Percentiles rank a stretch among this genome's conserved stretches.
Evolutionary conservation across 1,140 invertebrate species (phyloP).

Genomic region (Radopholus similis): DNA sequence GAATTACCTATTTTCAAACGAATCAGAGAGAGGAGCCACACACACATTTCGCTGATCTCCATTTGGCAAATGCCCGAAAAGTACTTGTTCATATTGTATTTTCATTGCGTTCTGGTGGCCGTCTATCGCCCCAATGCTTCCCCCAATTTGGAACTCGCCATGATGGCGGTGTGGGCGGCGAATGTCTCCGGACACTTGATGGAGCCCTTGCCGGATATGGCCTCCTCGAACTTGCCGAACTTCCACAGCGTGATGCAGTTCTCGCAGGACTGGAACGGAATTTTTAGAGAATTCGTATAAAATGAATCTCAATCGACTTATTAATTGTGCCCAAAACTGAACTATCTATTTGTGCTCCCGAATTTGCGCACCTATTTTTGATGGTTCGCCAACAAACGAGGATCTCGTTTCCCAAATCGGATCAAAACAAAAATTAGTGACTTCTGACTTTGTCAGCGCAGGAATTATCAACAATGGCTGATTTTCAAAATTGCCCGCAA

Average conservation of each 20-base stretch:
- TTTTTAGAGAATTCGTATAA: too few species aligned
- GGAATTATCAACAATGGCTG: neutral
- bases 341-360: neutral
- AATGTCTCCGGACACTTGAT: constrained; percentile 31
- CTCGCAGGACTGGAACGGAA: constrained; percentile 40
- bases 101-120: too few species aligned
- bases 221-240: constrained; percentile 36
- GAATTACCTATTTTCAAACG: neutral
- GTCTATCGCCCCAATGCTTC: neutral
- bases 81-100: neutral
- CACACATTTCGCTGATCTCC: neutral
- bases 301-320: neutral
- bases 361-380: neutral
- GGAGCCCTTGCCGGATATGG: constrained; percentile 33
- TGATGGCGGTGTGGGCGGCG: constrained; percentile 27
- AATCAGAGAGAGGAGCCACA: neutral
- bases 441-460: too few species aligned
- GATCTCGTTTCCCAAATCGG: neutral
- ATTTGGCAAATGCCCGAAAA: neutral
- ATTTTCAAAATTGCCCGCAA: too few species aligned
- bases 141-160: neutral
- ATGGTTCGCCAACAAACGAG: neutral
- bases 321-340: neutral
- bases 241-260: constrained; percentile 43
- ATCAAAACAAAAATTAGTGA: neutral